Percentiles rank a stretch among this genome's conserved stretches.
Conservation (phyloP, 1,140 invertebrate genomes). For the Drosophila rhopaloa region DNA sequence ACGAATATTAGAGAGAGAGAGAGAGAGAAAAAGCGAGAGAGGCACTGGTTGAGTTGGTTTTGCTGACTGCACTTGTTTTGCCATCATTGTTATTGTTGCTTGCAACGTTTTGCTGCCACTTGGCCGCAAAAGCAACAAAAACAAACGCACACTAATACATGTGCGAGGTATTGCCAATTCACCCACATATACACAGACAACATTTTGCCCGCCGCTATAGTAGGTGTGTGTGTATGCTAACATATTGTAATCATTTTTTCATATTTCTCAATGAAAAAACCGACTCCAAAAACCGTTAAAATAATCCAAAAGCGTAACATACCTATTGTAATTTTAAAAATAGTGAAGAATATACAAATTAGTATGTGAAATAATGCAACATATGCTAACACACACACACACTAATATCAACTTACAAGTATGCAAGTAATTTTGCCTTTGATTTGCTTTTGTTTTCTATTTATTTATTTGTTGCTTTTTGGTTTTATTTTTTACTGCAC, state of each 20-base stretch:
- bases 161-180: conserved; percentile 55
- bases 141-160: conserved; percentile 21
- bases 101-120: conserved; percentile 56
- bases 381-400: conserved; percentile 43
- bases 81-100: conserved; percentile 57
- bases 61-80: conserved; percentile 68
- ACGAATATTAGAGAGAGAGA: neutral
- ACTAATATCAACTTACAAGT: conserved; percentile 9
- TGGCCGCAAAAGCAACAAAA: conserved; percentile 47
- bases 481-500: conserved; percentile 41
- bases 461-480: conserved; percentile 33
- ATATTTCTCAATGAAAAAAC: conserved; percentile 26
- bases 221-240: conserved; percentile 36
- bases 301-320: neutral
- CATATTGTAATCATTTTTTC: conserved; percentile 50
- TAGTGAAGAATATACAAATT: neutral
- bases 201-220: conserved; percentile 40
- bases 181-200: conserved; percentile 36
- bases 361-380: conserved; percentile 20
- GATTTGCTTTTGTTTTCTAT: conserved; percentile 18
- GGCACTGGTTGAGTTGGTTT: conserved; percentile 71
- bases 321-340: conserved; percentile 1
- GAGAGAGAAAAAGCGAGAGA: conserved; percentile 16
- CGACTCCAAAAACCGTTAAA: conserved; percentile 1
- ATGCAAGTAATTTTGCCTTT: conserved; percentile 3